A percentile compares a stretch with the other conserved stretches of the same genome.
These are phyloP conservation scores for Ceuthmochares aereus DNA, from an alignment of 2,113 vertebrate species.

Conservation along the genomic window DNA sequence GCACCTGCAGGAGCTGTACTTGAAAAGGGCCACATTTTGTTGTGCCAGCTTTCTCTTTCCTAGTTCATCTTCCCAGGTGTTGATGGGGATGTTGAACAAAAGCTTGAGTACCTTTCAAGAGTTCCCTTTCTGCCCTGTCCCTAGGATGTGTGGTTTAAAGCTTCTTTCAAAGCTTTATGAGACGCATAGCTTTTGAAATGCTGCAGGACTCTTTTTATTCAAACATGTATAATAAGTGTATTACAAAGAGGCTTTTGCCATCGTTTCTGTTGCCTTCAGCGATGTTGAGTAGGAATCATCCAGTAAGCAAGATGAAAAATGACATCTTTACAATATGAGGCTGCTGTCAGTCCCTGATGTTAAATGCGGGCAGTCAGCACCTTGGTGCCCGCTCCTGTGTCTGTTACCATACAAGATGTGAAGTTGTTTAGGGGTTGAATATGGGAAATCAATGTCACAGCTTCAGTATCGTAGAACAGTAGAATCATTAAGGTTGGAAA, in stretches of 20 bases:
- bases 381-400: neutral
- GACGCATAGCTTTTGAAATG: neutral
- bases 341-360: neutral
- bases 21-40: neutral
- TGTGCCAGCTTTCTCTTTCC: neutral
- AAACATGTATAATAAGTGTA: neutral
- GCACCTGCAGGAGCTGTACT: neutral
- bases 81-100: neutral
- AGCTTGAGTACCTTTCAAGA: neutral
- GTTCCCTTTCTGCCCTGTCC: neutral
- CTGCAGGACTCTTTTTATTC: neutral
- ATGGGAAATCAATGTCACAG: neutral
- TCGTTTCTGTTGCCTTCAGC: neutral
- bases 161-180: slow-evolving; percentile 20
- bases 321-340: neutral
- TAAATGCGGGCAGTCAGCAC: neutral
- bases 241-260: neutral
- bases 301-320: neutral
- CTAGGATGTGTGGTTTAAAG: neutral
- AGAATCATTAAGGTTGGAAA: no score
- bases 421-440: neutral
- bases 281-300: neutral
- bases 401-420: neutral
- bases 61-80: neutral
- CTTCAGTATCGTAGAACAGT: neutral